Percentiles rank a stretch among this genome's conserved stretches.
phyloP scores from a whole-genome alignment of 1,140 invertebrate genomes.

The Cyclargus thomasi region DNA sequence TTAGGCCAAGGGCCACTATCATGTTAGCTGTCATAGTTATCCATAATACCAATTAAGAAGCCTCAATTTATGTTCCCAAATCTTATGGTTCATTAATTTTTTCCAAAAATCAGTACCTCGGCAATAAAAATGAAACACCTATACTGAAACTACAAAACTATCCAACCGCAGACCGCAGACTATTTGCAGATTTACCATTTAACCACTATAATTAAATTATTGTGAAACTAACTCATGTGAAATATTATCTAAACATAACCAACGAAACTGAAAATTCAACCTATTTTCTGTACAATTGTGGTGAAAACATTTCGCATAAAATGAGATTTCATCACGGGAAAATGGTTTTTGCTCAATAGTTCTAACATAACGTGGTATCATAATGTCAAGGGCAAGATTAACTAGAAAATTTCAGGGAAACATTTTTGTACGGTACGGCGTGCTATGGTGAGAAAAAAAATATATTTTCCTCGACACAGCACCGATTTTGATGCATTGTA shows the following conservation, averaged over 20 bases:
- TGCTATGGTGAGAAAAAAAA: too few relatives aligned
- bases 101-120: background rate
- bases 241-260: slow-evolving; percentile 17
- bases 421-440: too few relatives aligned
- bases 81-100: background rate
- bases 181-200: slow-evolving; percentile 36
- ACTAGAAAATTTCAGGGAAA: too few relatives aligned
- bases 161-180: slow-evolving; percentile 30
- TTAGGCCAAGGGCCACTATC: too few relatives aligned
- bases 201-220: slow-evolving; percentile 32
- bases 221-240: slow-evolving; percentile 24
- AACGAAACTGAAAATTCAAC: slow-evolving; percentile 4
- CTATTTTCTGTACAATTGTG: background rate
- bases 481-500: too few relatives aligned
- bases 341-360: too few relatives aligned
- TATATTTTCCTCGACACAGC: too few relatives aligned
- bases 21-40: too few relatives aligned
- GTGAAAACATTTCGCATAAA: background rate
- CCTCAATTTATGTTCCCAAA: background rate
- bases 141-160: slow-evolving; percentile 4
- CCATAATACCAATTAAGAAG: too few relatives aligned
- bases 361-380: too few relatives aligned
- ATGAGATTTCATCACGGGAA: background rate
- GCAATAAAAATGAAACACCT: background rate
- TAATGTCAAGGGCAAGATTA: too few relatives aligned